Evolutionary conservation across 1,140 invertebrate species (phyloP), one percentile per base, ranked within the genome.

Genomic region (Cotesia chilonis): DNA sequence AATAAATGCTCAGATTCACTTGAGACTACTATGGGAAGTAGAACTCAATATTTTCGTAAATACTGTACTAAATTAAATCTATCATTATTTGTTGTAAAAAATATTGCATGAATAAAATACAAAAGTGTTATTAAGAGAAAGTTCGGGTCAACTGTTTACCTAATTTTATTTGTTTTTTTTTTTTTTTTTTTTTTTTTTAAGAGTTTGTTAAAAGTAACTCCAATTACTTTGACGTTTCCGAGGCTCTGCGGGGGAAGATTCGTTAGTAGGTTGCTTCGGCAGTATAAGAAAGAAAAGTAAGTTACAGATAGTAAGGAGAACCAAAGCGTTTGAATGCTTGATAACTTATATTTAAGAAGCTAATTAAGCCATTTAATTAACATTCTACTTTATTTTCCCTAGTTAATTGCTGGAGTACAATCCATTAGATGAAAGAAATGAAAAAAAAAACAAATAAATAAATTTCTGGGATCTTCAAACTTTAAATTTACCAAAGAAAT

Each of bases 281-380:
- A 36, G 68, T 70, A 70, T 61, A 41, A 47, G 68, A 72, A 68
- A 71, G 61, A 37, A 74, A 54, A 67, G 51, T 47, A 14, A 66
- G 35, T 17, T 20, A 38, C 51, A 54, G 60, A 70, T 37, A 17
- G 65, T 14, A 54, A 38, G 61, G 37, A 59, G 20, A 52, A 68
- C 6, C 12, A 35, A 72, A 71, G 54, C 76, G 70, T 78, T 77
- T 79, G 74, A 79, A 78, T 77, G 71, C 75, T 75, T 70, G 76
- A 79, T 73, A 79, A 75, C 73, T 75, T 80, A 76, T 76, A 76
- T 81, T 81, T 77, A 77, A 71, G 81, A 80, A 80, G 76, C 70
- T 82, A 84, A 84, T 84, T 80, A 81, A 77, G 75, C 81, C 80
- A 79, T 80, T 77, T 76, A 79, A 80, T 79, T 81, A 81, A 76